Evolutionary conservation across 2,113 vertebrate species (phyloP).

Genomic region (Epinephelus cyanopodus): DNA sequence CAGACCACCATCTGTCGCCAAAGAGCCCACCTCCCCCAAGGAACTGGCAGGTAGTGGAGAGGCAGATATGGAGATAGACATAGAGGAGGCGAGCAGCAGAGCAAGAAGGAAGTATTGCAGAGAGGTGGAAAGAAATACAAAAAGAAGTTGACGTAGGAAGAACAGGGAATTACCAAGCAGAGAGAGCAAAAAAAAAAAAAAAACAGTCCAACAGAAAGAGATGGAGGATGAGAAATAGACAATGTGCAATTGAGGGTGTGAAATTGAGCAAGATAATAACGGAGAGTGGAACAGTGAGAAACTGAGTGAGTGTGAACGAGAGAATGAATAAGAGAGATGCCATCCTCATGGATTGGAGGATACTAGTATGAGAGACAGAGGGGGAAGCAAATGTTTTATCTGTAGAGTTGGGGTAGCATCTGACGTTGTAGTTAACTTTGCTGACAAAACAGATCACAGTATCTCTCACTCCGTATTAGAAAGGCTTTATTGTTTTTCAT

Average conservation of each 20-base stretch:
- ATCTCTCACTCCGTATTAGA: neutral
- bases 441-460: neutral
- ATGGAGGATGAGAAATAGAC: conserved; percentile 43
- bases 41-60: conserved; percentile 78
- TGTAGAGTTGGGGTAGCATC: neutral
- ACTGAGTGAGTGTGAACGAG: conserved; percentile 45
- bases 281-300: conserved; percentile 28
- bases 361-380: conserved; percentile 20
- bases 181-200: conserved; percentile 33
- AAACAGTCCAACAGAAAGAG: conserved; percentile 38
- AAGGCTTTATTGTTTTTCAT: neutral
- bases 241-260: conserved; percentile 48
- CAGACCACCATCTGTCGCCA: conserved; percentile 77
- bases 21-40: conserved; percentile 80
- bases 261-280: conserved; percentile 65
- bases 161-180: conserved; percentile 8
- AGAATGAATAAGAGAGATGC: conserved; percentile 36
- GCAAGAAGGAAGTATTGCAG: conserved; percentile 18
- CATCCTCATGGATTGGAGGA: conserved; percentile 27
- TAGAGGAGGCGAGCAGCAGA: conserved; percentile 16
- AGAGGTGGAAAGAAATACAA: conserved; percentile 41
- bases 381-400: conserved; percentile 5
- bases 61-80: conserved; percentile 15
- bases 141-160: conserved; percentile 17
- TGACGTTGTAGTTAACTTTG: neutral